Evolutionary conservation across 2,888 invertebrate genomes (phyloP), one percentile per base, ranked within the genome.

Genomic region (Drosophila borborema): DNA sequence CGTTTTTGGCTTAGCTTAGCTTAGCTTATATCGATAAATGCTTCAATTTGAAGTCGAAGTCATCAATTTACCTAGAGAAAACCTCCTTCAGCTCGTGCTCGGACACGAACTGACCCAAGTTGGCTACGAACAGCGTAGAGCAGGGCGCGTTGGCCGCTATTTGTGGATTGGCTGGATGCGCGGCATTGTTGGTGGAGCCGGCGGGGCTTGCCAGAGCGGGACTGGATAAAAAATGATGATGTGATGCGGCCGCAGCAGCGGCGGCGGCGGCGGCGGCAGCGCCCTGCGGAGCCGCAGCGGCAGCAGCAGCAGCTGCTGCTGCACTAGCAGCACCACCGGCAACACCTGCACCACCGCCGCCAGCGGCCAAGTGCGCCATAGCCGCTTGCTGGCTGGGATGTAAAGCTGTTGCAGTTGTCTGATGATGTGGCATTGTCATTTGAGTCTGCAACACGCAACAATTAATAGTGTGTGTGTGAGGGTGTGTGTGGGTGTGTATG

Each of bases 11-110:
- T 59, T 40, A 62, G 49, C 18, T 43, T 36, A 60, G 43, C 31
- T 59, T 41, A 63, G 49, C 20, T 43, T 36, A 60, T 70, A 64
- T 51, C 56, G 46, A 18, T 72, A 53, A 12, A 10, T 14, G 1
- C 36, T 43, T 20, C 18, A 23, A 38, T 38, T 14, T 28, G 9
- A 18, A 18, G 31, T n/a, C 28, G 6, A 46, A 38, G 28, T 38
- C 7, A n/a, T 56, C 46, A 43, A 81, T 62, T 86, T 86, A 99
- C 98, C 98, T 98, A 96, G 97, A 97, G 94, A 99, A 99, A 93
- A 99, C 97, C 94, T 99, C 98, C 95, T 99, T 99, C 89, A 99
- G 96, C 94, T 99, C 99, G 93, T 99, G 99, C 94, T 99, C 99
- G 86, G 98, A 98, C 91, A 99, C 98, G 94, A 98, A 98, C 94